These are phyloP conservation scores for Lepus oiostolus DNA, from an alignment of 2,797 vertebrate species.

Conservation along the genomic window DNA sequence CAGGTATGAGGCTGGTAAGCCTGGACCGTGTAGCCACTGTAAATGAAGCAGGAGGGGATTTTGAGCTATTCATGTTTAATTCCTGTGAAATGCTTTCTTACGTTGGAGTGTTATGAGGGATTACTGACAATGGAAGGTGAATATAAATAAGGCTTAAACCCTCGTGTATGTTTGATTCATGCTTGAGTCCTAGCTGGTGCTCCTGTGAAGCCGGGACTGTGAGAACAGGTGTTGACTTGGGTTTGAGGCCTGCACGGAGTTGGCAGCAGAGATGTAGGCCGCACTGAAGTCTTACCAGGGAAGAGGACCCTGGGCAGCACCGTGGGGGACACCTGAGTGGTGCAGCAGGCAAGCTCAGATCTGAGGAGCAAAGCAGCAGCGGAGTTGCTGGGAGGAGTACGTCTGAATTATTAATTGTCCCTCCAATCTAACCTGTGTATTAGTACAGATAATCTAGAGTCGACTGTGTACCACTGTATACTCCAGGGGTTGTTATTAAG, in stretches of 20 bases:
- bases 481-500: slow-evolving; percentile 11
- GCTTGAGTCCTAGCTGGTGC: neutral
- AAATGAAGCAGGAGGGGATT: neutral
- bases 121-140: slow-evolving; percentile 37
- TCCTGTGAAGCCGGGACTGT: neutral
- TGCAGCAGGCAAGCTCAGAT: neutral
- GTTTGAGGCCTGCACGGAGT: neutral
- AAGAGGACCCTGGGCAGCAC: neutral
- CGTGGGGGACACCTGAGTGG: neutral
- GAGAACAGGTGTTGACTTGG: neutral
- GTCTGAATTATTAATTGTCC: neutral
- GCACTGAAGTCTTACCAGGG: neutral
- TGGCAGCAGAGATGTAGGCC: neutral
- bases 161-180: neutral
- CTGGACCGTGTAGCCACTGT: neutral
- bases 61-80: slow-evolving; percentile 17
- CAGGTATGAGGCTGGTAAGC: neutral
- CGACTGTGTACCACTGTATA: slow-evolving; percentile 11
- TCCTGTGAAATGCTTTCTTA: slow-evolving; percentile 1
- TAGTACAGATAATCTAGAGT: neutral
- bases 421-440: neutral
- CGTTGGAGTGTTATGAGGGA: slow-evolving; percentile 10
- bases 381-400: neutral
- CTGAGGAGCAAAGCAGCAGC: neutral
- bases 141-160: slow-evolving; percentile 19